Base-by-base conservation (phyloP, 2,113 vertebrate species). In the Ceuthmochares aereus region DNA sequence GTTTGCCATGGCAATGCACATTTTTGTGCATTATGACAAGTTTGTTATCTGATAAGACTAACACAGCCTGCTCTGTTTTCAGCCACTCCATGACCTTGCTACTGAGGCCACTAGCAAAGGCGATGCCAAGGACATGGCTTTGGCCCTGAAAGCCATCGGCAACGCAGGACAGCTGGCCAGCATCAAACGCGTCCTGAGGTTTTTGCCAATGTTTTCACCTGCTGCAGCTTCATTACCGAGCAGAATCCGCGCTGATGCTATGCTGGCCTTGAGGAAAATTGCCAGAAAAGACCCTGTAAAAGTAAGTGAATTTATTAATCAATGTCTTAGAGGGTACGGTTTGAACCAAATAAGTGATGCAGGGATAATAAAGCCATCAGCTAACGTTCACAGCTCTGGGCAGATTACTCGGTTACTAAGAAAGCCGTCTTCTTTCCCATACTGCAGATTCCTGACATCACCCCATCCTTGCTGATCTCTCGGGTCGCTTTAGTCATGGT, bases 111-210 rank as follows among this genome's bases (percentile, higher is more conserved):
- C 96, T 74, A 98, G 54, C 87, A 98, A 67, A 49, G 90, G 29
- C 40, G 95, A 94, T 6, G 89, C 96, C 51, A 96, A 95, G n/a
- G 97, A 98, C 42, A 98, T 99, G 97, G 54, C 97, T 32, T 78
- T 98, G 14, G 97, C 97, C 80, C 94, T 99, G 92, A 99, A 98
- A 94, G 98, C 98, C 89, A 96, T 99, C 7, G 98, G 98, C 82
- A 99, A 99, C 4, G 98, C 99, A 12, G 99, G 99, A 79, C 97
- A 99, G 78, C 98, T 96, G 9, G 95, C 95, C 93, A 99, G 98
- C 84, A 97, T 99, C 87, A 99, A 99, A 93, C 98, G 97, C 85
- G 98, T 99, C 95, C 96, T 98, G 90, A 98, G 98, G 93, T 98
- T 99, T 96, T 94, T 99, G 81, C 99, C 99, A 20, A 98, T 97